phyloP scores from a whole-genome alignment of 2,888 invertebrate genomes.

The Allygus modestus region DNA sequence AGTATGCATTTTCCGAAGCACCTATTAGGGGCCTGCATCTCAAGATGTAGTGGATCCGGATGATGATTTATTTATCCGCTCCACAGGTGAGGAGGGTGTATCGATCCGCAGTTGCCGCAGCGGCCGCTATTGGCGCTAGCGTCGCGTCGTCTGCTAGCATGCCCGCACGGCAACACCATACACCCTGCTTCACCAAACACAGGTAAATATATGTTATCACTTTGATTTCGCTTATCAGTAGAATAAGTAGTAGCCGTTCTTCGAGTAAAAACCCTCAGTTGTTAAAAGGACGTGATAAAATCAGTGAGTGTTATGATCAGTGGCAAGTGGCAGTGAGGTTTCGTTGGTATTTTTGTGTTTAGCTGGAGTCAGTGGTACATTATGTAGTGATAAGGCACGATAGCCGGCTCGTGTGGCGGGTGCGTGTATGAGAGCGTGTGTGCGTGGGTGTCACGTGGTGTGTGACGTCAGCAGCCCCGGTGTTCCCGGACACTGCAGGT shows the following conservation, averaged over 20 bases:
- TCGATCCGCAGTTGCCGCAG: constrained; percentile 17
- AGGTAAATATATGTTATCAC: constrained; percentile 24
- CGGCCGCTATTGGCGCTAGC: constrained; percentile 23
- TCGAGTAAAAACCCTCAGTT: no score
- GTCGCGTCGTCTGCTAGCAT: constrained; percentile 43
- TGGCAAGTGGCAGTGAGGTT: not conserved
- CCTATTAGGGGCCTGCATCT: no score
- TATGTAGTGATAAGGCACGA: not conserved
- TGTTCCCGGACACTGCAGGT: not conserved
- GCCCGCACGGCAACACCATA: not conserved
- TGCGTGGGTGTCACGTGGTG: constrained; percentile 23
- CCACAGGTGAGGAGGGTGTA: constrained; percentile 45
- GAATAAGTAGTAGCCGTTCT: no score
- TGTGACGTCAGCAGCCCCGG: constrained; percentile 5
- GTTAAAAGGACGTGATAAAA: no score
- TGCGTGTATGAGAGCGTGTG: not conserved
- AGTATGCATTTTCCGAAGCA: no score
- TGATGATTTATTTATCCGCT: not conserved
- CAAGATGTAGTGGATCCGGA: not conserved
- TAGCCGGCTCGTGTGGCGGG: not conserved
- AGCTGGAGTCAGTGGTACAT: not conserved
- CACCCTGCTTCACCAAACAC: not conserved
- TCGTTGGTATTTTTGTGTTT: not conserved
- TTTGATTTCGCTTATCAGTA: not conserved
- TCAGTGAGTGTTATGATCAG: not conserved